Percentiles rank a stretch among this genome's conserved stretches.
Conservation (phyloP, 37 sponge, comb jelly and placozoan genomes). For the Halisarca cf. caerulea region DNA sequence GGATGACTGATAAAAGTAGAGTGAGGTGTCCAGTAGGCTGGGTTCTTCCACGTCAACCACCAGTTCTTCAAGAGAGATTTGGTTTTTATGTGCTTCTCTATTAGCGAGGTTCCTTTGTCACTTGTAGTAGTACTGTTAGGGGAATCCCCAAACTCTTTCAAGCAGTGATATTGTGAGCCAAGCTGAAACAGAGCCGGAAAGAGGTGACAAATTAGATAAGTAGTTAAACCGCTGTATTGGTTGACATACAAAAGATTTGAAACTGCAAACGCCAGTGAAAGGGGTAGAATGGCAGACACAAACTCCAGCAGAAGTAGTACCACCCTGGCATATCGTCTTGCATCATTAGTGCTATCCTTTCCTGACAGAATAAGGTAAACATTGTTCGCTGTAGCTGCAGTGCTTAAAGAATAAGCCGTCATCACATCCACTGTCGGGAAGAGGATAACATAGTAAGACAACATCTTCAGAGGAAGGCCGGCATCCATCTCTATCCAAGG, state of each 20-base stretch:
- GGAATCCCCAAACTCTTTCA: conserved; percentile 40
- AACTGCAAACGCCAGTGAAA: conserved; percentile 63
- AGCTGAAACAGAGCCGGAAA: conserved; percentile 83
- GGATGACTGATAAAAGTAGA: conserved; percentile 63
- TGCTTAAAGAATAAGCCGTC: conserved; percentile 82
- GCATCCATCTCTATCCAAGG: not conserved
- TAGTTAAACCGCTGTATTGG: conserved; percentile 80
- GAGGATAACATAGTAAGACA: conserved; percentile 83
- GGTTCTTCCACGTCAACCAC: conserved; percentile 27
- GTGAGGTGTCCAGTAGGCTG: conserved; percentile 62
- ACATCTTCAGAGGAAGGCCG: conserved; percentile 36
- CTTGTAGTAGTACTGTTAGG: not conserved
- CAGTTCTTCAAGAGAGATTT: not conserved
- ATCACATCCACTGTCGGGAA: conserved; percentile 88
- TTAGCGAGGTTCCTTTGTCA: not conserved
- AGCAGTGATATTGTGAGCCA: conserved; percentile 58
- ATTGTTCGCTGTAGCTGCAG: conserved; percentile 67
- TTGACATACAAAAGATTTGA: conserved; percentile 77
- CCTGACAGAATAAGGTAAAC: conserved; percentile 63
- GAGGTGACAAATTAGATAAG: conserved; percentile 65
- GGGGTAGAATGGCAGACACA: conserved; percentile 59
- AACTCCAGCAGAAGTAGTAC: conserved; percentile 35
- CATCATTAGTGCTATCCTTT: conserved; percentile 39
- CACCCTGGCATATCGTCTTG: conserved; percentile 6
- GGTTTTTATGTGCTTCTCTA: too few relatives aligned